Evolutionary conservation across 2,888 invertebrate genomes (phyloP).

Genomic region (Euproctis similis): DNA sequence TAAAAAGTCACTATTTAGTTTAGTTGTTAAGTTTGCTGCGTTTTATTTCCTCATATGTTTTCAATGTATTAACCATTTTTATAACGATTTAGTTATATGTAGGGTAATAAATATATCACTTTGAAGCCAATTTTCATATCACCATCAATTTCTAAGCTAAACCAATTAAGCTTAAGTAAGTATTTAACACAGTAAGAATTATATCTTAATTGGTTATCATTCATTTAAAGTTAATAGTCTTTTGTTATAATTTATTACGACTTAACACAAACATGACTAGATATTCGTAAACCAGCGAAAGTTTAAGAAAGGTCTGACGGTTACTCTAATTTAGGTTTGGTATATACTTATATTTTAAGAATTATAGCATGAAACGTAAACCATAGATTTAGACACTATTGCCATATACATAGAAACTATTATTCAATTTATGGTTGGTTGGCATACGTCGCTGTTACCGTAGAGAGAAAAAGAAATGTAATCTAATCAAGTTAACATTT

Average conservation of each 20-base stretch:
- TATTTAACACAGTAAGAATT: too few species aligned
- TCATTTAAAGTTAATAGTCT: slow-evolving; percentile 1
- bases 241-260: slow-evolving; percentile 12
- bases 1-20: too few species aligned
- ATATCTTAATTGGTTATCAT: neutral
- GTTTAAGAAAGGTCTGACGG: slow-evolving; percentile 19
- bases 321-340: slow-evolving; percentile 3
- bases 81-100: too few species aligned
- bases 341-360: slow-evolving; percentile 18
- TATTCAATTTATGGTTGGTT: slow-evolving; percentile 11
- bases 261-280: slow-evolving; percentile 6
- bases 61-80: too few species aligned
- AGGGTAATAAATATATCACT: too few species aligned
- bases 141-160: too few species aligned
- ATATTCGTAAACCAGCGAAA: slow-evolving; percentile 13
- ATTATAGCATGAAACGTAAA: slow-evolving; percentile 24
- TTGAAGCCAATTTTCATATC: too few species aligned
- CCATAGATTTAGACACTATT: slow-evolving; percentile 15
- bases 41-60: too few species aligned
- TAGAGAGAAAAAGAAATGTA: slow-evolving; percentile 24
- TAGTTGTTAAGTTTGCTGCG: too few species aligned
- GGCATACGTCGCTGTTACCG: slow-evolving; percentile 17
- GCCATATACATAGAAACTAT: slow-evolving; percentile 15
- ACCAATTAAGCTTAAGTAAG: too few species aligned
- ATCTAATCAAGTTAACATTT: slow-evolving; percentile 31